Base-by-base conservation (phyloP, 1,140 invertebrate genomes). In the Drosophila micromelanica region DNA sequence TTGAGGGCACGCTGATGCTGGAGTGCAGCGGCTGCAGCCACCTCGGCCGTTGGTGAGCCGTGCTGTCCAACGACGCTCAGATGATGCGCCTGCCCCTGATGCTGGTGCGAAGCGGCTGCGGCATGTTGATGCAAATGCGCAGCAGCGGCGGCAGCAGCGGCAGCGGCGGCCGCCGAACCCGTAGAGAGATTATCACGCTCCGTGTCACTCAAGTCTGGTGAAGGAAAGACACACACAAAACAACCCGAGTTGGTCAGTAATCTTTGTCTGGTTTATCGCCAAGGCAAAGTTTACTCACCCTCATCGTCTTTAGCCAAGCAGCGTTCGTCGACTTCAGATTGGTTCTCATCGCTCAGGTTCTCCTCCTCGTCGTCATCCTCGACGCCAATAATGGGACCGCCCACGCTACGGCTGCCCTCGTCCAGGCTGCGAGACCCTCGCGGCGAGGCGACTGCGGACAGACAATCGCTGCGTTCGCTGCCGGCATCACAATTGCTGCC, bases 291-390 rank as follows among this genome's bases (percentile, higher is more conserved):
- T 63, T 71, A 90, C 84, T 91, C 64, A 96, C 96, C 96, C 93
- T 97, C 96, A 91, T 97, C 96, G 92, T 97, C 96, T 92, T 97
- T 97, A 78, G 96, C 96, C 91, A 96, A 95, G 67, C 90, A 91
- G 64, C 90, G 90, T 73, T 92, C 91, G 80, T 92, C 91, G 71
- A 90, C 84, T 80, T 92, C 91, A 46, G 91, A 92, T 92, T 93
- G 92, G 95, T 96, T 96, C 93, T 97, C 96, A 92, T 97, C 96
- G 91, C 97, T 97, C 73, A 97, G 96, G 91, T 97, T 96, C 69
- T 97, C 96, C 75, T 96, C 96, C 76, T 96, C 96, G 49, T 94
- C 93, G 55, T 97, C 96, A 37, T 91, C 90, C 37, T 90, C 90
- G 12, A 91, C 82, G 11, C 85, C 84, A 48, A 90, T 89, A 0